phyloP scores from a whole-genome alignment of 2,113 vertebrate genomes.

The Callorhinus ursinus region DNA sequence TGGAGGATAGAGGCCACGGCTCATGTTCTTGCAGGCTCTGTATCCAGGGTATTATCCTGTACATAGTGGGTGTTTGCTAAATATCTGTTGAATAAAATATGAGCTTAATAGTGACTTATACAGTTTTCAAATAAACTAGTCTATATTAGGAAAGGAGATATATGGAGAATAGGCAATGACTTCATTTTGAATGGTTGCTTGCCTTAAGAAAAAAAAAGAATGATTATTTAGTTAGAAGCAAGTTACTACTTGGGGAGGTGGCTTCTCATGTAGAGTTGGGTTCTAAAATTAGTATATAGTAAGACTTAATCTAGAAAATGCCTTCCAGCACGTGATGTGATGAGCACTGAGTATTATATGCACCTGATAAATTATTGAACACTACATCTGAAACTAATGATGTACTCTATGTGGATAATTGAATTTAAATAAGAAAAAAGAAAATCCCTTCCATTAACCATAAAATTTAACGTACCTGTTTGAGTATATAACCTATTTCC shows the following conservation, averaged over 20 bases:
- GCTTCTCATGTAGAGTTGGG: background rate
- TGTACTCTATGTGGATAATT: background rate
- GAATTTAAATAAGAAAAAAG: background rate
- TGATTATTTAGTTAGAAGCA: background rate
- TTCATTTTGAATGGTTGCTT: background rate
- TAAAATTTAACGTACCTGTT: background rate
- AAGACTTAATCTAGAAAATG: background rate
- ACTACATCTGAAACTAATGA: background rate
- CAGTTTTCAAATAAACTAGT: background rate
- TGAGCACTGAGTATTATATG: background rate
- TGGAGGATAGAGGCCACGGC: background rate
- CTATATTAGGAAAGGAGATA: background rate
- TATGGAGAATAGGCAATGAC: background rate
- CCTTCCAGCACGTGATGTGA: background rate
- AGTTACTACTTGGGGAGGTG: background rate
- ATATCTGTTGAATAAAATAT: conserved; percentile 2
- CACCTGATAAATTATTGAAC: background rate
- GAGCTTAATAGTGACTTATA: background rate
- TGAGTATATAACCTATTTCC: background rate
- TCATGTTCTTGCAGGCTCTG: background rate
- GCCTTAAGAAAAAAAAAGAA: background rate
- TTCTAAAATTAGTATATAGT: background rate
- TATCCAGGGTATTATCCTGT: background rate
- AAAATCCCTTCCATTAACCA: background rate
- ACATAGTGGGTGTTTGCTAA: background rate